phyloP scores from a whole-genome alignment of 2,113 vertebrate species.

The Muntiacus muntjak region DNA sequence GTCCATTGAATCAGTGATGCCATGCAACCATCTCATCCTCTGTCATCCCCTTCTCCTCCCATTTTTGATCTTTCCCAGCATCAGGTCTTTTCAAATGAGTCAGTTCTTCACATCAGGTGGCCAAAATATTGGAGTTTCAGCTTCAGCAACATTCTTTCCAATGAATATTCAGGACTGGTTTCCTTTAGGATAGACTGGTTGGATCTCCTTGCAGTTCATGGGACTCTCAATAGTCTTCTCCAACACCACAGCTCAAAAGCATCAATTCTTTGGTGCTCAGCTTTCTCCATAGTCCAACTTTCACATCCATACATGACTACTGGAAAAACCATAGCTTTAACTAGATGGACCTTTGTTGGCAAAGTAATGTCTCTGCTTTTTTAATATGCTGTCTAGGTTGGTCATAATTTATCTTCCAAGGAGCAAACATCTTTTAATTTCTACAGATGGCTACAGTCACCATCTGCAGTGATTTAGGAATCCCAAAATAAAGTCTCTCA shows the following conservation, averaged over 20 bases:
- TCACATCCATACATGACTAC: background rate
- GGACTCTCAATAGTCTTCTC: background rate
- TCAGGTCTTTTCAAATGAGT: background rate
- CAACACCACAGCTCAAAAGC: background rate
- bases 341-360: background rate
- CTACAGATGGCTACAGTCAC: background rate
- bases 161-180: background rate
- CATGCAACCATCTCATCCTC: background rate
- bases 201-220: background rate
- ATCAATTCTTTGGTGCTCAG: background rate
- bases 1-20: background rate
- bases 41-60: background rate
- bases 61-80: background rate
- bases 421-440: background rate
- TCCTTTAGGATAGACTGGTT: background rate
- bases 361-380: background rate
- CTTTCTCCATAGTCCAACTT: background rate
- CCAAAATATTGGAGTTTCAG: background rate
- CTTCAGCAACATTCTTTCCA: background rate
- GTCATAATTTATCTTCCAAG: background rate
- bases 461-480: background rate
- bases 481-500: background rate
- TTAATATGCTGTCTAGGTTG: background rate
- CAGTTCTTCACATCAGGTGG: background rate
- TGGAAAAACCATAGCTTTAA: background rate